Percentiles rank a stretch among this genome's conserved stretches.
These are phyloP conservation scores for Oscheius sp. DNA, from an alignment of 2,888 invertebrate genomes.

Conservation along the genomic window DNA sequence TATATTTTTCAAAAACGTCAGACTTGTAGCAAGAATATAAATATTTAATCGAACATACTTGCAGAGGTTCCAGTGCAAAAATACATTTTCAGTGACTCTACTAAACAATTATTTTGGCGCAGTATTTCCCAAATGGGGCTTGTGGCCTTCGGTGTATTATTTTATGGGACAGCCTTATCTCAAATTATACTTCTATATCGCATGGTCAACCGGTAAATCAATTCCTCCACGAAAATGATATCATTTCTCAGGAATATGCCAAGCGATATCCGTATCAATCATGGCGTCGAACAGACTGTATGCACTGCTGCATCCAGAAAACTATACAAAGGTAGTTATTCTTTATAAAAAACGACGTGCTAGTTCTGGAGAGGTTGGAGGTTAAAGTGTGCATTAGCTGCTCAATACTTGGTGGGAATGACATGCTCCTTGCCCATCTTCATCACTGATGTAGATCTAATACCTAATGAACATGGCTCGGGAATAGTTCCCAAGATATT, in stretches of 20 bases:
- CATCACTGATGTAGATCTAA: conserved; percentile 14
- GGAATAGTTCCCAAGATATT: conserved; percentile 19
- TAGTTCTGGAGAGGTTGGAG: conserved; percentile 24
- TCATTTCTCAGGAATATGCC: conserved; percentile 25
- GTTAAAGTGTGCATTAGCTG: conserved; percentile 23
- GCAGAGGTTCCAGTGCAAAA: too few species aligned
- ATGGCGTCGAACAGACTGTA: conserved; percentile 30
- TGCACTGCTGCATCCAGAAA: conserved; percentile 23
- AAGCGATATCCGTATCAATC: conserved; percentile 23
- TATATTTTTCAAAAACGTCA: too few species aligned
- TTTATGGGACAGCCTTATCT: conserved; percentile 17
- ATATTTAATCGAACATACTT: too few species aligned
- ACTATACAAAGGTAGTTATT: conserved; percentile 13
- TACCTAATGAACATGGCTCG: neutral
- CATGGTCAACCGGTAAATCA: conserved; percentile 23
- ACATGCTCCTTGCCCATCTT: neutral
- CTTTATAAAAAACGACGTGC: neutral
- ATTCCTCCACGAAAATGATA: neutral
- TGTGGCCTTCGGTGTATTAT: conserved; percentile 10
- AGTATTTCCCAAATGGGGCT: conserved; percentile 33
- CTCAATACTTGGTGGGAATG: conserved; percentile 34
- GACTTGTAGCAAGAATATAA: too few species aligned
- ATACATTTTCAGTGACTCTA: conserved; percentile 19
- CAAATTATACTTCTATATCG: conserved; percentile 24
- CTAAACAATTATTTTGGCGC: conserved; percentile 30